Conservation (phyloP, 1,140 invertebrate species). For the Argopecten irradians region DNA sequence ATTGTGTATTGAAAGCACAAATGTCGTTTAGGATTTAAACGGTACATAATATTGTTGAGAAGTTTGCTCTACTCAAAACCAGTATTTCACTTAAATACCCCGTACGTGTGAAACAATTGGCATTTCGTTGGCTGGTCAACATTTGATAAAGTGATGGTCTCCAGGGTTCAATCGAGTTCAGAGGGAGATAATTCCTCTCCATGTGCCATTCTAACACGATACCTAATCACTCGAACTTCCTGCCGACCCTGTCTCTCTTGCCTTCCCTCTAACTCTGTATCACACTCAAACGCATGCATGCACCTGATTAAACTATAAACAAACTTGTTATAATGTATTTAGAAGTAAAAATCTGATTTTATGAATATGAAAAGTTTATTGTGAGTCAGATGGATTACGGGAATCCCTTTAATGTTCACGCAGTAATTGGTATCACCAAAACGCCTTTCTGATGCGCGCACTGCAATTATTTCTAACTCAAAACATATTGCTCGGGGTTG, state of each 20-base stretch:
- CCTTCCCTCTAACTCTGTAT: not conserved
- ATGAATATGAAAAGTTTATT: not conserved
- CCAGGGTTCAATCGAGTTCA: not conserved
- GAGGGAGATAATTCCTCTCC: not conserved
- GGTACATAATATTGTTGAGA: not conserved
- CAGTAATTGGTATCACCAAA: conserved; percentile 10
- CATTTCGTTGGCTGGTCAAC: conserved; percentile 8
- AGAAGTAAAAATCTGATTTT: not conserved
- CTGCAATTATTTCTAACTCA: not conserved
- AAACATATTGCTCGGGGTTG: not conserved
- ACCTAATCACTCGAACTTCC: not conserved
- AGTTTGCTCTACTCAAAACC: not conserved
- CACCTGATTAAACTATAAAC: conserved; percentile 5
- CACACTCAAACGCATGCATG: not conserved
- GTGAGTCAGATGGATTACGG: not conserved
- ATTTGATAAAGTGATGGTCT: conserved; percentile 10
- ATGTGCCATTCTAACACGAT: conserved; percentile 10
- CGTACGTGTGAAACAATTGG: conserved; percentile 14
- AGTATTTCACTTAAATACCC: not conserved
- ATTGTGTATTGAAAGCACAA: not conserved
- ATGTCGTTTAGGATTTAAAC: not conserved
- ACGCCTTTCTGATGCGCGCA: not conserved
- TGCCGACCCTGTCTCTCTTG: conserved; percentile 11
- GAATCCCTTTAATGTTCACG: not conserved
- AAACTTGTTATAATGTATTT: not conserved